Evolutionary conservation across 2,888 invertebrate genomes (phyloP).

Genomic region (Baccha elongata): DNA sequence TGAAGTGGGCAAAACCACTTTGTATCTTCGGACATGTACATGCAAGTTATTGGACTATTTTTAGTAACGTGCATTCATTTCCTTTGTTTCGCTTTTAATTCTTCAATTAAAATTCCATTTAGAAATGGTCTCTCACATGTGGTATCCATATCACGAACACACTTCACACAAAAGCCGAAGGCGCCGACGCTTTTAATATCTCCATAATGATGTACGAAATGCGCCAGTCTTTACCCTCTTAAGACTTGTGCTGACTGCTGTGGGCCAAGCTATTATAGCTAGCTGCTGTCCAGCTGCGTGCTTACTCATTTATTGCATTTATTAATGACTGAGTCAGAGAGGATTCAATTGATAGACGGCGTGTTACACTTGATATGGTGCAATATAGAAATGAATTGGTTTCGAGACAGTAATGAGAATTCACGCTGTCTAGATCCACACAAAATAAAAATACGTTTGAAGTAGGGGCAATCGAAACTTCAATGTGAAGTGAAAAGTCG

Average conservation of each 20-base stretch:
- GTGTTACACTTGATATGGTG: constrained; percentile 52
- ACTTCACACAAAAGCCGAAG: constrained; percentile 69
- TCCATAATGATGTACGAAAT: constrained; percentile 50
- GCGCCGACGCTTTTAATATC: constrained; percentile 65
- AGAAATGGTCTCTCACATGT: constrained; percentile 45
- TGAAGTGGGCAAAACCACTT: constrained; percentile 22
- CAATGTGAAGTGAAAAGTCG: neutral
- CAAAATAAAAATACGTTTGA: neutral
- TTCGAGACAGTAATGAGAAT: constrained; percentile 35
- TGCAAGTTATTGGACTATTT: constrained; percentile 54
- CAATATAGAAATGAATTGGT: constrained; percentile 32
- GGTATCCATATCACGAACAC: constrained; percentile 70
- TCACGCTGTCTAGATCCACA: constrained; percentile 31
- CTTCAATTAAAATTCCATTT: constrained; percentile 71
- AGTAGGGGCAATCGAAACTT: neutral
- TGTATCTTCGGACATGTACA: constrained; percentile 28
- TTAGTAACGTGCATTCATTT: constrained; percentile 46
- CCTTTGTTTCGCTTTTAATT: constrained; percentile 66
- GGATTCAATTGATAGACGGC: constrained; percentile 64
- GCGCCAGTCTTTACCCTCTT: constrained; percentile 26
- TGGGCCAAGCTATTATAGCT: neutral
- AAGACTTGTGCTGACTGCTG: constrained; percentile 21
- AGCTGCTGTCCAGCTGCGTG: constrained; percentile 56
- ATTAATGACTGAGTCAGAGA: constrained; percentile 60
- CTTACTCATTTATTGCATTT: constrained; percentile 64